phyloP scores from a whole-genome alignment of 2,888 invertebrate species.

The Drosophila cracens region DNA sequence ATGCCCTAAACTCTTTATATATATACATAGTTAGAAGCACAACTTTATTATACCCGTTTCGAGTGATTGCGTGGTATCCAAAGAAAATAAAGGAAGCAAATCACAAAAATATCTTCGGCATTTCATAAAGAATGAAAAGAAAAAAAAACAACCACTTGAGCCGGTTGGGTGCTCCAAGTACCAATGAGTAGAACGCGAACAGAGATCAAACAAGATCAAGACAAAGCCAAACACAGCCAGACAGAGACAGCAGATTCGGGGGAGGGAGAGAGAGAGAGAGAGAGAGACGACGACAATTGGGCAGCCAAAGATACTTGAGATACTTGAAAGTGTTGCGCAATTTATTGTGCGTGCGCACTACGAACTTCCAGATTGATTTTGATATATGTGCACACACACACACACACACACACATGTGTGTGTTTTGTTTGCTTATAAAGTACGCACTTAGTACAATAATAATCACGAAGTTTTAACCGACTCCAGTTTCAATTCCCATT shows the following conservation, averaged over 20 bases:
- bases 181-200: neutral
- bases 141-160: neutral
- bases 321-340: constrained; percentile 60
- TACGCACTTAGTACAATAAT: neutral
- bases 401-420: too few species aligned
- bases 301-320: constrained; percentile 1
- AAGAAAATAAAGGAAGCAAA: neutral
- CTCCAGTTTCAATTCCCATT: neutral
- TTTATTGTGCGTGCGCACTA: constrained; percentile 58
- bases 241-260: neutral
- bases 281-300: neutral
- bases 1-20: neutral
- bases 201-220: neutral
- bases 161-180: neutral
- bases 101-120: neutral
- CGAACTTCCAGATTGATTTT: constrained; percentile 14
- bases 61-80: neutral
- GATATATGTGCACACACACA: neutral
- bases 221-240: neutral
- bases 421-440: neutral
- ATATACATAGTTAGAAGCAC: neutral
- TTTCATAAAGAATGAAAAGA: neutral
- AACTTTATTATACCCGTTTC: neutral
- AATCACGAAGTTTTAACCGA: neutral
- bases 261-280: neutral